Percentiles rank a stretch among this genome's conserved stretches.
phyloP scores from a whole-genome alignment of 1,140 invertebrate genomes.

The Papilio xuthus region DNA sequence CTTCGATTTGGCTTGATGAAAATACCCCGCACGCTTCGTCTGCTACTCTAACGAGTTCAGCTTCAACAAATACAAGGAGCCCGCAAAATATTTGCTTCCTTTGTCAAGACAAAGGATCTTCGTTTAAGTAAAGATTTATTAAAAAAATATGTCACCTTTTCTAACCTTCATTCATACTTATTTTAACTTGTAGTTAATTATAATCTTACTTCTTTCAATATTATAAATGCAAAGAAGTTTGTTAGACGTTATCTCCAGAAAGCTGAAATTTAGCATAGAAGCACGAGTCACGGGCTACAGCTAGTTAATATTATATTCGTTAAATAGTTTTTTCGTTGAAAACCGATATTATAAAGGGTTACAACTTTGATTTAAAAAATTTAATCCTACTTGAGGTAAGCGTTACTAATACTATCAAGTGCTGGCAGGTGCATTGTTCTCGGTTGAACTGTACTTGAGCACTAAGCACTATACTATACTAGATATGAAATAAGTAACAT shows the following conservation, averaged over 20 bases:
- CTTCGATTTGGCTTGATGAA: slow-evolving; percentile 32
- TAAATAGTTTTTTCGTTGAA: too few relatives aligned
- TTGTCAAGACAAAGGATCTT: background rate
- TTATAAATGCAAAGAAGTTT: too few relatives aligned
- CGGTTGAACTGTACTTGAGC: background rate
- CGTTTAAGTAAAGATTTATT: background rate
- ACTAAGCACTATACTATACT: background rate
- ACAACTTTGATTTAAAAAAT: background rate
- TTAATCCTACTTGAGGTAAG: background rate
- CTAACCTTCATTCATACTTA: too few relatives aligned
- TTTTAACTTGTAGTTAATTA: too few relatives aligned
- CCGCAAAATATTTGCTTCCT: slow-evolving; percentile 1
- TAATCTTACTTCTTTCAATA: too few relatives aligned
- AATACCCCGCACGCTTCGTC: slow-evolving; percentile 17
- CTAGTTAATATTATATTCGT: too few relatives aligned
- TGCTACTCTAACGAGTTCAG: slow-evolving; percentile 17
- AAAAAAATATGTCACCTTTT: too few relatives aligned
- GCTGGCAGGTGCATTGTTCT: background rate
- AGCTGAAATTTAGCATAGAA: too few relatives aligned
- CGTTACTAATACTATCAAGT: background rate
- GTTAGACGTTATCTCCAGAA: too few relatives aligned
- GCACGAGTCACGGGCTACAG: too few relatives aligned
- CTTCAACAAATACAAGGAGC: slow-evolving; percentile 45
- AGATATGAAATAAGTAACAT: slow-evolving; percentile 9
- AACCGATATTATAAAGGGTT: background rate